phyloP scores from a whole-genome alignment of 2,113 vertebrate genomes.

The Cyprinodon variegatus region DNA sequence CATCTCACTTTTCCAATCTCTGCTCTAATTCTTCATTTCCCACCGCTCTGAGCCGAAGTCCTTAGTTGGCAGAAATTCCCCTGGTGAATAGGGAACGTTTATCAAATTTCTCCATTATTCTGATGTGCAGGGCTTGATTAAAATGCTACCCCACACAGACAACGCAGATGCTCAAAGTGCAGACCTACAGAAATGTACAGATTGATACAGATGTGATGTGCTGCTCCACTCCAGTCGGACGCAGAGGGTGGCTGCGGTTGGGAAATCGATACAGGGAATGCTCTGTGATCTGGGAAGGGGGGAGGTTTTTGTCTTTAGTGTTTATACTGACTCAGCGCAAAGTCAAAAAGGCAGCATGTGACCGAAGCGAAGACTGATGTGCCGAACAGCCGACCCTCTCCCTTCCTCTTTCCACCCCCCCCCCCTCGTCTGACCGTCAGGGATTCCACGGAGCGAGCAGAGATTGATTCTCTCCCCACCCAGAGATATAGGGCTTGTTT shows the following conservation, averaged over 20 bases:
- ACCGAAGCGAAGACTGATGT: constrained; percentile 64
- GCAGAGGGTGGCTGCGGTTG: constrained; percentile 42
- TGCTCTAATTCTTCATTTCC: constrained; percentile 71
- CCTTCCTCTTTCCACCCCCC: neutral
- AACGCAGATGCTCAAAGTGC: constrained; percentile 62
- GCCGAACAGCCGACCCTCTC: constrained; percentile 1
- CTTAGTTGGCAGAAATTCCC: constrained; percentile 72
- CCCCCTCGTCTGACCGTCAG: constrained; percentile 47
- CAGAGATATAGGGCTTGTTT: constrained; percentile 63
- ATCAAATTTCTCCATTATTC: constrained; percentile 78
- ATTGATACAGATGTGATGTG: constrained; percentile 67
- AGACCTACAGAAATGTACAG: constrained; percentile 55
- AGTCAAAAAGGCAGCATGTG: constrained; percentile 68
- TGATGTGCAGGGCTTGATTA: constrained; percentile 72
- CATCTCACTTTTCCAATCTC: constrained; percentile 68
- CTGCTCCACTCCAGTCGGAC: constrained; percentile 26
- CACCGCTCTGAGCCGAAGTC: constrained; percentile 56
- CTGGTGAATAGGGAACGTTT: constrained; percentile 65
- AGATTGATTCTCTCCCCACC: constrained; percentile 70
- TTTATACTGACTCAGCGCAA: constrained; percentile 68
- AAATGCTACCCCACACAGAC: constrained; percentile 65
- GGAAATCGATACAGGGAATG: constrained; percentile 57
- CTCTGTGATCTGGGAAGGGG: constrained; percentile 28
- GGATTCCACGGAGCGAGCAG: constrained; percentile 59
- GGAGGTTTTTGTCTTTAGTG: constrained; percentile 56